phyloP scores from a whole-genome alignment of 2,888 invertebrate genomes.

The Xanthorhoe spadicearia region DNA sequence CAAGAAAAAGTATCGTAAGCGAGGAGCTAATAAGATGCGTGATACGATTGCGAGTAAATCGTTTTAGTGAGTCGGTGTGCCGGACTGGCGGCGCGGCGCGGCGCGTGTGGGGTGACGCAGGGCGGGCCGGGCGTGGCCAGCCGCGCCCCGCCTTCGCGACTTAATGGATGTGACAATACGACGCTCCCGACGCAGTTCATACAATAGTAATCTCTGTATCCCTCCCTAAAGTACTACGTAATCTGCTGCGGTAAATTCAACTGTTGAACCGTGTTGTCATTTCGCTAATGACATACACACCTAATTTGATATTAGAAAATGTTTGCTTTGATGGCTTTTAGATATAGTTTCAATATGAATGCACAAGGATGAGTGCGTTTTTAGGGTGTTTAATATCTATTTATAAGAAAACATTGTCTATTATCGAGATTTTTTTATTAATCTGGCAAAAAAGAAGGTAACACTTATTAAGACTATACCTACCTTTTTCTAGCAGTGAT shows the following conservation, averaged over 20 bases:
- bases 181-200: slow-evolving; percentile 71
- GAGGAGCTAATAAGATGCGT: slow-evolving; percentile 65
- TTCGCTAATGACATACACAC: slow-evolving; percentile 29
- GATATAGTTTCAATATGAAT: not conserved
- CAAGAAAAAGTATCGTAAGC: slow-evolving; percentile 36
- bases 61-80: slow-evolving; percentile 68
- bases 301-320: slow-evolving; percentile 6
- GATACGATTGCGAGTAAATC: slow-evolving; percentile 80
- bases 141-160: slow-evolving; percentile 66
- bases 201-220: slow-evolving; percentile 78
- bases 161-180: slow-evolving; percentile 83
- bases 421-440: too few species aligned
- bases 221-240: slow-evolving; percentile 66
- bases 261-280: slow-evolving; percentile 29
- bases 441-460: too few species aligned
- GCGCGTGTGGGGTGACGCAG: slow-evolving; percentile 57
- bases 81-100: slow-evolving; percentile 39
- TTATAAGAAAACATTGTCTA: too few species aligned
- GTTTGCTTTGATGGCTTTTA: slow-evolving; percentile 1
- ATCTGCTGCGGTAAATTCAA: slow-evolving; percentile 49
- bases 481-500: too few species aligned
- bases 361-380: not conserved
- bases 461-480: too few species aligned
- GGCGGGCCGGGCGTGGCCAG: slow-evolving; percentile 64
- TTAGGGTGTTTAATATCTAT: too few species aligned